These are phyloP conservation scores for Calameuta idolon DNA, from an alignment of 2,888 invertebrate genomes.

Conservation along the genomic window DNA sequence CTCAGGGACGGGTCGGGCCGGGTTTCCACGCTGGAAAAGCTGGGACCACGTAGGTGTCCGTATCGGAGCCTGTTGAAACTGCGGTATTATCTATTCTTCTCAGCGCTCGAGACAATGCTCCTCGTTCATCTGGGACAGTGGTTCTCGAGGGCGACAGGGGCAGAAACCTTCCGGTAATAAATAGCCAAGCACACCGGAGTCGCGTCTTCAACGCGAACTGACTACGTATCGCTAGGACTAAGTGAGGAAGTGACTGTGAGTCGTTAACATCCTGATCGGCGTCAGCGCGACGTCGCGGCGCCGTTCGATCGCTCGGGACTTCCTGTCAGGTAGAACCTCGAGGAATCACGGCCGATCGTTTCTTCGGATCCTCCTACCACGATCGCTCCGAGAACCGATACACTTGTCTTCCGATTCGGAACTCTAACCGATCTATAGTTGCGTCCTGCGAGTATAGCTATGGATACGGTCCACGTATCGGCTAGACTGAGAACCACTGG, in stretches of 20 bases:
- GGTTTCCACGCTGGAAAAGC: conserved; percentile 28
- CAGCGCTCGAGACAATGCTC: conserved; percentile 27
- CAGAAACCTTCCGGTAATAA: neutral
- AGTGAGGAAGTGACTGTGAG: neutral
- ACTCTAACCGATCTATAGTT: neutral
- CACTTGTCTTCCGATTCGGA: neutral
- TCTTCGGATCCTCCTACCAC: neutral
- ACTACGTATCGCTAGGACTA: neutral
- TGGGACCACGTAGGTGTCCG: conserved; percentile 29
- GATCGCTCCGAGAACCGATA: neutral
- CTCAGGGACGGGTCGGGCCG: neutral
- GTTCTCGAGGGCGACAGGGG: conserved; percentile 10
- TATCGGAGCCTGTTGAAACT: conserved; percentile 17
- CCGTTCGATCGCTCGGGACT: neutral
- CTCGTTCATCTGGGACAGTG: conserved; percentile 29
- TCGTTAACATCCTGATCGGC: neutral
- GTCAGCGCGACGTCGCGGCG: neutral
- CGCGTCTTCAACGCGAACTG: neutral
- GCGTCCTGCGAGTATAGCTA: neutral
- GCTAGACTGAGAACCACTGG: conserved; percentile 15
- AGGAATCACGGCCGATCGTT: neutral
- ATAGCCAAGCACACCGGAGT: neutral
- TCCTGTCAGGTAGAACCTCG: neutral
- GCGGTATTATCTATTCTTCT: conserved; percentile 21
- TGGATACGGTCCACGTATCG: neutral